phyloP scores from a whole-genome alignment of 1,140 invertebrate genomes.

The Temnothorax nylanderi region DNA sequence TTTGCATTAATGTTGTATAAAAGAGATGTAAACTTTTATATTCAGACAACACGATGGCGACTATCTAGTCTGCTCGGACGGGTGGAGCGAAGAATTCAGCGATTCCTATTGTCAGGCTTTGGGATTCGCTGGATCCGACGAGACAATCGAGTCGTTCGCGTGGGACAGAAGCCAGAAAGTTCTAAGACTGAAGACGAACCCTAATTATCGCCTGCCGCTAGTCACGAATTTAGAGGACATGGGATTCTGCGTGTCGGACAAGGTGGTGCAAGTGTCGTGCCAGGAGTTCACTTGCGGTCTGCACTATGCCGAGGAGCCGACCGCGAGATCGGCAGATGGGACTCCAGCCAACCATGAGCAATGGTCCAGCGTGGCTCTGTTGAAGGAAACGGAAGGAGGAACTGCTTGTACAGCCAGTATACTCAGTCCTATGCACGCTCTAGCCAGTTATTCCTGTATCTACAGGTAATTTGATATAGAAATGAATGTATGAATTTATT shows the following conservation, averaged over 20 bases:
- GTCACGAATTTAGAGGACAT: constrained; percentile 83
- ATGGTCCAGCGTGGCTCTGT: constrained; percentile 87
- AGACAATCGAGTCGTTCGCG: constrained; percentile 77
- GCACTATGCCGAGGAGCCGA: constrained; percentile 79
- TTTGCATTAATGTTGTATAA: constrained; percentile 28
- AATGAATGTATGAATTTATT: not conserved
- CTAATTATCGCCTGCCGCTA: constrained; percentile 76
- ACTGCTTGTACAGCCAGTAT: constrained; percentile 87
- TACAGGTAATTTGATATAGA: constrained; percentile 79
- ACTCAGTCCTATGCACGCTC: constrained; percentile 86
- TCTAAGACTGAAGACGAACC: constrained; percentile 82
- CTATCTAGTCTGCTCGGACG: constrained; percentile 85
- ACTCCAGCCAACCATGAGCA: constrained; percentile 84
- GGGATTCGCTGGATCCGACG: constrained; percentile 85
- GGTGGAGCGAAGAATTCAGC: constrained; percentile 86
- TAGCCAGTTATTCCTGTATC: constrained; percentile 88
- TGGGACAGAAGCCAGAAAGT: constrained; percentile 73
- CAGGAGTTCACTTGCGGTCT: constrained; percentile 87
- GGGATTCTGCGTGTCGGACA: constrained; percentile 82
- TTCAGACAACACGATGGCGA: constrained; percentile 81
- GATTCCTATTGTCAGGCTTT: constrained; percentile 86
- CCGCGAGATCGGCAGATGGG: constrained; percentile 85
- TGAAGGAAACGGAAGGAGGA: constrained; percentile 86
- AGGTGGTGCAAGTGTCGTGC: constrained; percentile 86
- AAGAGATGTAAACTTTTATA: constrained; percentile 22